Evolutionary conservation across 2,888 invertebrate genomes (phyloP), one percentile per base, ranked within the genome.

Genomic region (Micoletzkya japonica): DNA sequence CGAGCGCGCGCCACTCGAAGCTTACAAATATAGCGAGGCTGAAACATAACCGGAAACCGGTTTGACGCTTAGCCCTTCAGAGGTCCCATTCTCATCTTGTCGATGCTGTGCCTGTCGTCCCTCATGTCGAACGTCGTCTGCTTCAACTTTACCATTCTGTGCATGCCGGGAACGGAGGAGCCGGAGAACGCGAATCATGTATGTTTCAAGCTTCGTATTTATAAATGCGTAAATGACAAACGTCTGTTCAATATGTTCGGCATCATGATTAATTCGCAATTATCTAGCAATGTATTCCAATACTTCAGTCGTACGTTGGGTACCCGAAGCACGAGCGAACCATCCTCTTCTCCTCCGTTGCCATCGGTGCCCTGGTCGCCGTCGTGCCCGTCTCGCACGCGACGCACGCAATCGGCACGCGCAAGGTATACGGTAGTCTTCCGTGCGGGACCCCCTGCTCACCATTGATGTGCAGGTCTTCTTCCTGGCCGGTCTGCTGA

Each of bases 101-200:
- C 80, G 14, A 80, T 83, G 70, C 68, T 79, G 52, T 81, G 82
- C 60, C 78, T 84, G n/a, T 77, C 84, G 0, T 78, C 79, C 32
- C 77, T 84, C 59, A 78, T 84, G 76, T 78, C 80, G 63, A 84
- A 84, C 72, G 81, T 84, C 52, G 74, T 84, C 50, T 81, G 80
- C 49, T 84, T 83, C 76, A 84, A 84, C 72, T 84, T 84, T 74
- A 81, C 82, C 2, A 73, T 80, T 1, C 72, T 80, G n/a, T 80
- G 78, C 52, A 80, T 80, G 80, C 79, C 79, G 0, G 76, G 73
- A 3, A 73, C 66, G n/a, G 64, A 71, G 2, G 77, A 77, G 66
- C 7, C 70, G 3, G 39, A 56, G 26, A 61, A 72, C 24, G 68
- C n/a, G 1, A 77, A 77, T 34, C 70, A 74, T 30, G 69, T 72